Evolutionary conservation across 1,140 invertebrate genomes (phyloP), one percentile per base, ranked within the genome.

Genomic region (Bactericera cockerelli): DNA sequence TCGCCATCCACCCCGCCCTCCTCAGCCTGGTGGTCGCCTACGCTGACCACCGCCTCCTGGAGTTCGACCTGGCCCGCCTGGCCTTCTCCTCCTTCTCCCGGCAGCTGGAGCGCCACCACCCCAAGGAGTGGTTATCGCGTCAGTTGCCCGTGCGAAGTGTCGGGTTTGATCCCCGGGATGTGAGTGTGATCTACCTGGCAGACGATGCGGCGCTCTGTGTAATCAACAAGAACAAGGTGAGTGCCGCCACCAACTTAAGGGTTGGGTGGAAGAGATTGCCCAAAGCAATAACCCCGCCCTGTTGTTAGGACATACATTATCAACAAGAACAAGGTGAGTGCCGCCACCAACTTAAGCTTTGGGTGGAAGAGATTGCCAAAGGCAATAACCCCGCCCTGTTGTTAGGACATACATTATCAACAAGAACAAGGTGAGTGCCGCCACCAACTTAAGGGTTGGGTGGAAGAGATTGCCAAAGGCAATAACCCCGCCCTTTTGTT

Each of bases 21-120:
- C 70, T 76, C 8, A 75, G 74, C 62, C 67, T 88, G 4, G 73
- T 86, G 22, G 70, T 84, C 8, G 78, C 77, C 2, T 88, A 86
- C 71, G 74, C 83, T 1, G 81, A 88, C 74, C 80, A 82, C 63
- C 67, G 85, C 77, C 75, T 88, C 49, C 67, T 86, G 19, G 85
- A 88, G 66, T 88, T 82, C 63, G 77, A 78, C 66, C 67, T 88
- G 33, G 59, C 65, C 1, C 68, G 74, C 28, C 76, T 73, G 42
- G 69, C 72, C 21, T 81, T 80, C 54, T 79, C 78, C 0, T 67
- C 76, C 36, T 79, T 81, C 70, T 72, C 76, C 11, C 74, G 70
- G 63, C 72, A 74, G 49, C 64, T 76, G n/a, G 69, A 72, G 67
- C 72, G 66, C 62, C 65, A 63, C 33, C 68, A 72, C 63, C 76